Base-by-base conservation (phyloP, 2,113 vertebrate genomes). In the Tichodroma muraria region DNA sequence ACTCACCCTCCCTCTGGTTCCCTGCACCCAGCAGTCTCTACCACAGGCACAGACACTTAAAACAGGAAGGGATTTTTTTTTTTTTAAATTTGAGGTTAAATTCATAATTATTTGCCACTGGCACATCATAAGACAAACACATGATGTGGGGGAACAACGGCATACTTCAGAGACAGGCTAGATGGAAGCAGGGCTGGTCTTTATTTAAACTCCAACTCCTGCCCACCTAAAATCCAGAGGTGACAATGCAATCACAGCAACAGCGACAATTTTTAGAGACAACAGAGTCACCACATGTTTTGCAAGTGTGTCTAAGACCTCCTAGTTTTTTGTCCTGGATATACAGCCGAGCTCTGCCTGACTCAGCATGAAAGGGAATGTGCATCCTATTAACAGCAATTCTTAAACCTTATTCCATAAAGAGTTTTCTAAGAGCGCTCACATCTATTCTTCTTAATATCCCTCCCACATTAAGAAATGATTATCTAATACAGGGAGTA, bases 401-500 rank as follows among this genome's bases (percentile, higher is more conserved):
- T 44, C 80, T 93, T 88, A 95, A 91, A 82, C 42, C 52, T 89
- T 85, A 91, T 88, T 88, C 81, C 71, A 91, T 47, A 57, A 89
- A 95, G 80, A 86, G 35, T 80, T 24, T 85, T 91, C 66, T 82
- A 91, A 91, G 33, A 83, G 70, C 22, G 8, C 54, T 57, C 59
- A 19, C 64, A 71, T 91, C 52, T 71, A 64, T 76, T 95, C 76
- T 66, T 90, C 71, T 89, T 90, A 90, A 85, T 88, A 95, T 80
- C 72, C 77, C 91, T 93, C 82, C 81, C 75, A 83, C 88, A 84
- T 88, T 90, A 95, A 80, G 71, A 85, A 96, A 90, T 91, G 0
- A 94, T 92, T 92, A 96, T 77, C 56, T 92, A 71, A 82, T 61
- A 94, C 79, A 80, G 33, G 44, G 59, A 94, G 50, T 81, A 95